Evolutionary conservation across 1,140 invertebrate species (phyloP), one percentile per base, ranked within the genome.

Genomic region (Aphelenchoides fujianensis): DNA sequence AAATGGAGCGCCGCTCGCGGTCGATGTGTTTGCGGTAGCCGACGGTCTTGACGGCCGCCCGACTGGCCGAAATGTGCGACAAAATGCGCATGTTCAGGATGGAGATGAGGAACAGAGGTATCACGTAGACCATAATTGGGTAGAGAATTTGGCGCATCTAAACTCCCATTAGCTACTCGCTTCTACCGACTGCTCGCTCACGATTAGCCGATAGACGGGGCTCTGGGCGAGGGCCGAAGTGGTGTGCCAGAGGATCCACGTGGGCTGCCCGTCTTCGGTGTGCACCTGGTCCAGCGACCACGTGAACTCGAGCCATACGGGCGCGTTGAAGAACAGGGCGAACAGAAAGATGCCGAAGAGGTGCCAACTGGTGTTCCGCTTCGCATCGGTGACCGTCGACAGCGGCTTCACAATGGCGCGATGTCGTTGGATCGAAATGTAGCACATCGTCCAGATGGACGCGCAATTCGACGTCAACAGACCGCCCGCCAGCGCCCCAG

Each of bases 381-480:
- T 68, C 27, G 32, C 31, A n/a, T 68, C 63, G 27, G 64, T 68
- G 19, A 77, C 69, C 19, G 74, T 77, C n/a, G 78, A 76, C n/a
- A 82, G 62, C 0, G 80, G 82, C 31, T 72, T 74, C 31, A 70
- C 54, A 59, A 82, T 75, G 28, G 82, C 80, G 53, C 74, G 55
- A 67, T 84, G 77, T 36, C 80, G 71, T 59, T 84, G 76, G 48
- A 82, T 69, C 19, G 82, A 79, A 53, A 82, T 82, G 68, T 81
- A 82, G 37, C 73, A 79, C 64, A 82, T 82, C 28, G 80, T 82
- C 80, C 80, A 82, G 59, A 82, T 82, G 28, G 79, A 79, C 12
- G 80, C 80, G 52, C 79, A 84, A 73, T 82, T 82, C 9, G 74
- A 72, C 27, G 80, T 71, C 9, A 82, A 61, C 2, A 82, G 69